Percentiles rank a stretch among this genome's conserved stretches.
Evolutionary conservation across 2,888 invertebrate species (phyloP).

Genomic region (Drosophila colorata): DNA sequence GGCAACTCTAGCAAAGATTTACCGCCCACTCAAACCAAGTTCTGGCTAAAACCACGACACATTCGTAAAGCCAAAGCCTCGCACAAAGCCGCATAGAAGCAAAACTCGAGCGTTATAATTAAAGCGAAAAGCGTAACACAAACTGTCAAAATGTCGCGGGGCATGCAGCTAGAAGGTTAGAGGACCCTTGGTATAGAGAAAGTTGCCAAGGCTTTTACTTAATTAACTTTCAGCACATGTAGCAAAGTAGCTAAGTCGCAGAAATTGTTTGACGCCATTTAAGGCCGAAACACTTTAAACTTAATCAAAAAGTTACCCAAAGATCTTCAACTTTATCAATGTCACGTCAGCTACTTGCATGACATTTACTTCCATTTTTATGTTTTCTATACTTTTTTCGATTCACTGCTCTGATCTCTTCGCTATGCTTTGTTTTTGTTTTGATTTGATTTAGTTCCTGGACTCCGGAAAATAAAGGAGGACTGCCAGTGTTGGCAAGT

Average conservation of each 20-base stretch:
- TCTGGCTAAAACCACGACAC: constrained; percentile 33
- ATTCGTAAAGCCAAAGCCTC: constrained; percentile 23
- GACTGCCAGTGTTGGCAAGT: constrained; percentile 34
- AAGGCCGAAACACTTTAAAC: constrained; percentile 49
- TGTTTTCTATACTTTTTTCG: not conserved
- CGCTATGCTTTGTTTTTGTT: constrained; percentile 46
- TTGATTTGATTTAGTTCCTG: constrained; percentile 68
- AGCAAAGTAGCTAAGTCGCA: constrained; percentile 9
- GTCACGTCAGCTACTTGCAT: constrained; percentile 45
- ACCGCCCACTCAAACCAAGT: not conserved
- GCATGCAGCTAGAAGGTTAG: constrained; percentile 1
- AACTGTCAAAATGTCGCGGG: constrained; percentile 66
- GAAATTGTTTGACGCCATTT: constrained; percentile 19
- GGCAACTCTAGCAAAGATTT: constrained; percentile 30
- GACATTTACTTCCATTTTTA: constrained; percentile 2
- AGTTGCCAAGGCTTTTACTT: constrained; percentile 47
- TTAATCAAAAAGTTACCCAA: constrained; percentile 35
- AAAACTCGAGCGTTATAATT: constrained; percentile 55
- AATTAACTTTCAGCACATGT: constrained; percentile 69
- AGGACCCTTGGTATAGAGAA: not conserved
- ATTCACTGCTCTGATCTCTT: not conserved
- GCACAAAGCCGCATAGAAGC: not conserved
- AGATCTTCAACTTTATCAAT: constrained; percentile 29
- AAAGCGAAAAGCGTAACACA: constrained; percentile 56
- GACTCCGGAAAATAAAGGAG: constrained; percentile 5